A percentile compares a stretch with the other conserved stretches of the same genome.
Evolutionary conservation across 2,113 vertebrate genomes (phyloP).

Genomic region (Barnardius zonarius): DNA sequence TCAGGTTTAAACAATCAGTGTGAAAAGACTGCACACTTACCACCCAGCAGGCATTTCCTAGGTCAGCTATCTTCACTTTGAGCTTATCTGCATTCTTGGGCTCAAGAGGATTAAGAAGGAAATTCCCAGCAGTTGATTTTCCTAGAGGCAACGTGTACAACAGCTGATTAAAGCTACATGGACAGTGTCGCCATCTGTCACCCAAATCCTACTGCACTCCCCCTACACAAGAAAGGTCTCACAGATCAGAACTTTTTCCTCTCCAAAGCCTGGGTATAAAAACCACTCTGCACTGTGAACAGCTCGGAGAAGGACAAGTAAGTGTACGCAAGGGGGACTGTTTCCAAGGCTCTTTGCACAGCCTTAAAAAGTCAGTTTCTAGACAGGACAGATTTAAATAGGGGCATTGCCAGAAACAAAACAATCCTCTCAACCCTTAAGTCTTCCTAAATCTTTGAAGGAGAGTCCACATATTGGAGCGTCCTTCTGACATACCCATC

Average conservation of each 20-base stretch:
- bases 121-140: constrained; percentile 82
- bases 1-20: neutral
- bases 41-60: constrained; percentile 99
- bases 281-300: neutral
- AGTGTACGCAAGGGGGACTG: neutral
- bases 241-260: neutral
- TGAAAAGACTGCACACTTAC: constrained; percentile 77
- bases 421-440: neutral
- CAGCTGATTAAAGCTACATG: constrained; percentile 25
- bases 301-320: neutral
- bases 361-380: neutral
- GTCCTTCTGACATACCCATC: neutral
- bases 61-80: constrained; percentile 96
- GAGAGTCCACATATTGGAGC: neutral
- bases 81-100: constrained; percentile 92
- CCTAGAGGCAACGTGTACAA: constrained; percentile 69
- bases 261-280: neutral
- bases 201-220: neutral
- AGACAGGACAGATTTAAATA: neutral
- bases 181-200: constrained; percentile 19
- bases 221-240: neutral
- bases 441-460: neutral
- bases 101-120: constrained; percentile 93
- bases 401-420: neutral
- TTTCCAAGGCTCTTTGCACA: neutral